Percentiles rank a stretch among this genome's conserved stretches.
These are phyloP conservation scores for Montipora foliosa DNA, from an alignment of 64 coral and sea anemone species.

Conservation along the genomic window DNA sequence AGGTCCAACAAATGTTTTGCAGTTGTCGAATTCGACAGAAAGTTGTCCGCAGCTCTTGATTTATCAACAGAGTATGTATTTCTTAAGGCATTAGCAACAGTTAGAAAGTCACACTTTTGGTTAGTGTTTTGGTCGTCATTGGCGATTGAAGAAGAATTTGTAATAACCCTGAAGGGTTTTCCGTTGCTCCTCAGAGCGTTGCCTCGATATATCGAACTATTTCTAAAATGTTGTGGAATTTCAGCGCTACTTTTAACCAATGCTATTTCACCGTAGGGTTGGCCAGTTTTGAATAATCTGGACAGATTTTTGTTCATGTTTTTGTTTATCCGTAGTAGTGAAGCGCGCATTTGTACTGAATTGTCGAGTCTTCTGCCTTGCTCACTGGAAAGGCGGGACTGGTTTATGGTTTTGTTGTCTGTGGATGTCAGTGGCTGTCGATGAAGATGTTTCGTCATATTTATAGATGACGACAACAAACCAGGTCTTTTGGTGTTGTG, in stretches of 20 bases:
- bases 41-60: background rate
- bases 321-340: background rate
- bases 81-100: background rate
- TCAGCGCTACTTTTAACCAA: background rate
- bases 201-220: background rate
- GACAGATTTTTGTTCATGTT: background rate
- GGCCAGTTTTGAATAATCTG: background rate
- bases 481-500: background rate
- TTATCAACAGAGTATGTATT: background rate
- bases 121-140: background rate
- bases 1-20: conserved; percentile 19
- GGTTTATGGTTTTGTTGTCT: background rate
- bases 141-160: background rate
- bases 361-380: background rate
- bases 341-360: too few relatives aligned
- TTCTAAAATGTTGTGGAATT: background rate
- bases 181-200: background rate
- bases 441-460: background rate
- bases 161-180: background rate
- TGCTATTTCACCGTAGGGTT: background rate
- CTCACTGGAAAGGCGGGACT: background rate
- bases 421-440: background rate
- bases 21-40: background rate
- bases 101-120: background rate
- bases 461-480: background rate